Conservation (phyloP, 2,888 invertebrate genomes). For the Pristionchus japonicus region DNA sequence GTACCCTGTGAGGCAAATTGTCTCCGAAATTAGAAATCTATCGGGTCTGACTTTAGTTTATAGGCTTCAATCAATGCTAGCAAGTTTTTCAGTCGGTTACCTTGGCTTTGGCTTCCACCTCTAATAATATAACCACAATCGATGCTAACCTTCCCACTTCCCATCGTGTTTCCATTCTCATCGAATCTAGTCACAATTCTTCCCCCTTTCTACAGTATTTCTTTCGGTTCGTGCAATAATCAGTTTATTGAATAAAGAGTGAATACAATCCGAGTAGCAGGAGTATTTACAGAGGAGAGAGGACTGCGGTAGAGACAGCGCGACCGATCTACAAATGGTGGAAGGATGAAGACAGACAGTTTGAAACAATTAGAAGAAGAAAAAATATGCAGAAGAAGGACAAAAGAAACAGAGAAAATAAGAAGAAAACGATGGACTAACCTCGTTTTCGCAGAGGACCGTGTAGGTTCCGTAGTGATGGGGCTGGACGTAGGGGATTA, state of each 20-base stretch:
- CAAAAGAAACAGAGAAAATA: neutral
- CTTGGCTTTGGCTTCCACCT: neutral
- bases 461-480: slow-evolving; percentile 66
- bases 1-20: too few species aligned
- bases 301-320: slow-evolving; percentile 59
- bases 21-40: too few species aligned
- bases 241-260: neutral
- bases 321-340: slow-evolving; percentile 50
- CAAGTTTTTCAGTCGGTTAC: neutral
- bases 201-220: neutral
- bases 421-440: neutral
- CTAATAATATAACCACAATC: neutral
- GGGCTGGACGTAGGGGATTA: slow-evolving; percentile 73
- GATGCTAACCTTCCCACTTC: neutral
- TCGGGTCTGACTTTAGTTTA: too few species aligned
- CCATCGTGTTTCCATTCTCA: slow-evolving; percentile 22
- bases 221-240: slow-evolving; percentile 19
- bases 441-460: slow-evolving; percentile 67
- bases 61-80: neutral
- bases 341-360: neutral
- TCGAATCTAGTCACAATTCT: slow-evolving; percentile 28
- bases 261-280: slow-evolving; percentile 26
- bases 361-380: neutral
- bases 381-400: too few species aligned
- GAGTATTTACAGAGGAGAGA: slow-evolving; percentile 58